A percentile compares a stretch with the other conserved stretches of the same genome.
phyloP scores from a whole-genome alignment of 2,797 vertebrate species.

The Eremophila alpestris region DNA sequence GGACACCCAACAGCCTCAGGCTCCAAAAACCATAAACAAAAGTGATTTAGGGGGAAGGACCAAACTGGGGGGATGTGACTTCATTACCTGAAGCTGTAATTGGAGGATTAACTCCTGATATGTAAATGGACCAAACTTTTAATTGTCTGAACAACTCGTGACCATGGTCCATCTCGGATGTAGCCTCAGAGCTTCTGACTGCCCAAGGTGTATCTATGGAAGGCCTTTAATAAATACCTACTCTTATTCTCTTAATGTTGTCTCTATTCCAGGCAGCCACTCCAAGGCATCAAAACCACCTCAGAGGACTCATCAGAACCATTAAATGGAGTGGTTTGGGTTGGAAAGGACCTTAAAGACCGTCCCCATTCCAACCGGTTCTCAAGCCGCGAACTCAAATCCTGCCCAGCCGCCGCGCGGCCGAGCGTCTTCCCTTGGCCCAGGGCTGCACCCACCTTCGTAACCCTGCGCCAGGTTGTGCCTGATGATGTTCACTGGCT shows the following conservation, averaged over 20 bases:
- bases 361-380: not conserved
- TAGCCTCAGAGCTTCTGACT: not conserved
- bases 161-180: not conserved
- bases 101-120: not conserved
- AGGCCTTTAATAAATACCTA: not conserved
- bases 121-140: not conserved
- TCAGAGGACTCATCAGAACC: not conserved
- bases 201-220: not conserved
- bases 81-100: not conserved
- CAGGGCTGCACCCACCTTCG: slow-evolving; percentile 74
- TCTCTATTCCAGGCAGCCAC: not conserved
- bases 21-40: not conserved
- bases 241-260: not conserved
- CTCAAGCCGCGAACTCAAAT: not conserved
- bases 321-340: not conserved
- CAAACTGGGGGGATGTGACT: not conserved
- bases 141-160: not conserved
- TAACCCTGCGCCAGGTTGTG: slow-evolving; percentile 73
- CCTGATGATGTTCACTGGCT: slow-evolving; percentile 62
- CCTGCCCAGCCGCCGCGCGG: not conserved
- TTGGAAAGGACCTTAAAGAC: not conserved
- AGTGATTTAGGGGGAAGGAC: not conserved
- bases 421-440: not conserved
- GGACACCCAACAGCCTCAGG: not conserved
- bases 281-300: not conserved